These are phyloP conservation scores for Embidobia sp. DNA, from an alignment of 2,888 invertebrate genomes.

Conservation along the genomic window DNA sequence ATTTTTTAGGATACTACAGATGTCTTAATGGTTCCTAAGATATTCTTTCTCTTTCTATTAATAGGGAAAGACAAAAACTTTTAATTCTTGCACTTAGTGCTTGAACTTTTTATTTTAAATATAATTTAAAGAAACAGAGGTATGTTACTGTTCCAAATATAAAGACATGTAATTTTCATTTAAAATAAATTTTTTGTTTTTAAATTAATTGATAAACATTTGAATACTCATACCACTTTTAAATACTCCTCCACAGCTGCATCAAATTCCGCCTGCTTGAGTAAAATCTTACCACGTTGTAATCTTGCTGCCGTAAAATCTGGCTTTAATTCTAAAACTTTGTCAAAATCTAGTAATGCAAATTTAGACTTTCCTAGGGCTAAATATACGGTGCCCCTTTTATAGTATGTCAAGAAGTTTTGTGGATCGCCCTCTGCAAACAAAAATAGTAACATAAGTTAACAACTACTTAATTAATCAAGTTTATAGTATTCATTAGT, in stretches of 20 bases:
- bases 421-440: constrained; percentile 94
- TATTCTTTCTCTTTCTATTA: too few species aligned
- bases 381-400: constrained; percentile 97
- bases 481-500: too few species aligned
- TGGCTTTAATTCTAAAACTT: constrained; percentile 95
- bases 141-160: too few species aligned
- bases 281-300: constrained; percentile 92
- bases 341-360: constrained; percentile 96
- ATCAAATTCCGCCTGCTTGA: constrained; percentile 93
- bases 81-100: too few species aligned
- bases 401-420: constrained; percentile 98
- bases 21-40: too few species aligned
- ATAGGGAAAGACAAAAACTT: too few species aligned
- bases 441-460: too few species aligned
- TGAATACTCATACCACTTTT: constrained; percentile 87
- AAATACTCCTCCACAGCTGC: constrained; percentile 92
- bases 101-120: too few species aligned
- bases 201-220: constrained; percentile 1
- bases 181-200: constrained; percentile 11
- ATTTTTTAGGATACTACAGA: too few species aligned
- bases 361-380: constrained; percentile 97
- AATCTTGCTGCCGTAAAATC: constrained; percentile 94
- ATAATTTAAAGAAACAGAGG: too few species aligned
- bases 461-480: background rate
- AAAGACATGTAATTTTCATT: too few species aligned